Conservation (phyloP, 2,797 vertebrate genomes). For the Manis pentadactyla region DNA sequence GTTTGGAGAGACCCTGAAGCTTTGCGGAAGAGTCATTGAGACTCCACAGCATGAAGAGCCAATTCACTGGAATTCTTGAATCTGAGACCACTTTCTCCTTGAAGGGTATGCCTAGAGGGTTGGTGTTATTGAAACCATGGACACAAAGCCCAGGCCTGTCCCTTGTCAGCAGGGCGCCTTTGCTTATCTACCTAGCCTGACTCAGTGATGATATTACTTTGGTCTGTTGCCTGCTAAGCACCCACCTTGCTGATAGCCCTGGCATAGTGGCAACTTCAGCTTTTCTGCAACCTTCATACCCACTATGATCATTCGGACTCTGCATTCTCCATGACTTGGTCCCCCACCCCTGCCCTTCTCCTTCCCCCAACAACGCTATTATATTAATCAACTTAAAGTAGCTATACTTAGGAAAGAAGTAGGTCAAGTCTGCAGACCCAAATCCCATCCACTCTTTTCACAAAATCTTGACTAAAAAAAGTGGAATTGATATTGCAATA, state of each 20-base stretch:
- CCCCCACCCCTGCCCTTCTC: not conserved
- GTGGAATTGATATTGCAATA: conserved; percentile 73
- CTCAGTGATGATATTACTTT: not conserved
- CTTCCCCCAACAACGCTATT: conserved; percentile 38
- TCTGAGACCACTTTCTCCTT: not conserved
- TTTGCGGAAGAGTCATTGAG: not conserved
- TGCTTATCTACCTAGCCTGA: not conserved
- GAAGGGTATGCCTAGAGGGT: not conserved
- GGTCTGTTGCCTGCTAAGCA: not conserved
- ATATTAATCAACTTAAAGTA: conserved; percentile 75
- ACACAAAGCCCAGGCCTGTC: not conserved
- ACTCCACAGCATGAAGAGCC: not conserved
- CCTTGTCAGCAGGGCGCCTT: not conserved
- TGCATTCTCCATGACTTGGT: not conserved
- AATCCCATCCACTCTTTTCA: conserved; percentile 76
- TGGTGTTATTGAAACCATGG: not conserved
- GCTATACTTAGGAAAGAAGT: conserved; percentile 73
- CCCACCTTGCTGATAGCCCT: not conserved
- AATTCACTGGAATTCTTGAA: conserved; percentile 28
- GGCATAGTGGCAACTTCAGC: not conserved
- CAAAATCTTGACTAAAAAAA: conserved; percentile 74
- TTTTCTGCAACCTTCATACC: not conserved
- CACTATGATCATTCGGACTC: not conserved
- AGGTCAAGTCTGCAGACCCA: conserved; percentile 76
- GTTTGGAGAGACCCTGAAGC: not conserved